Evolutionary conservation across 1,140 invertebrate species (phyloP), one percentile per base, ranked within the genome.

Genomic region (Lineus longissimus): DNA sequence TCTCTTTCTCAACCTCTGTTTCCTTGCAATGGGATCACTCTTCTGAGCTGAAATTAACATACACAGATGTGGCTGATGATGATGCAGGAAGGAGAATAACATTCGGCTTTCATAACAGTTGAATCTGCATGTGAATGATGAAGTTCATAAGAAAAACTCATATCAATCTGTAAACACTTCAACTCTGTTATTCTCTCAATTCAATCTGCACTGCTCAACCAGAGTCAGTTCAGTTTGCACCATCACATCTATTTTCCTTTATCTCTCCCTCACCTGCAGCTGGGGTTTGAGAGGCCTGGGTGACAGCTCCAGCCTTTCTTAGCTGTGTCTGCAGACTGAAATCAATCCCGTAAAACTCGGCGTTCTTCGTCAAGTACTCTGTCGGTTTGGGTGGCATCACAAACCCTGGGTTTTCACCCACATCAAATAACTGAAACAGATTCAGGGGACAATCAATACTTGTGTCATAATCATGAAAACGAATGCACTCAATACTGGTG

Each of bases 271-370:
- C 64, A 79, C 78, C 71, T 55, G 71, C 72, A 40, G 70, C 30
- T 73, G 67, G 43, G 65, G 69, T 15, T 33, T 25, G 4, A 43
- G 33, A 36, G 87, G 86, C 19, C 91, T 88, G 25, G 93, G 87
- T 59, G 6, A 89, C 89, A 13, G 95, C 95, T 1, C 95, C 96
- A 55, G 95, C 96, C 62, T 97, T 80, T 63, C 93, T 84, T 27
- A 98, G 78, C 76, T 99, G 95, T 68, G 83, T 92, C 84, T 95
- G 93, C 27, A 99, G 84, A 0, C 95, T 97, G 84, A 99, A 99
- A 82, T 99, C 97, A 61, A 99, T 97, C 72, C 99, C 99, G 80
- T 99, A 99, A 84, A 93, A 99, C 77, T 97, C 90, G 22, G 72
- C 73, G 1, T 92, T 92, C n/a, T 89, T 86, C 36, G 65, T 66